These are phyloP conservation scores for Lanius collurio DNA, from an alignment of 2,113 vertebrate species.

Conservation along the genomic window DNA sequence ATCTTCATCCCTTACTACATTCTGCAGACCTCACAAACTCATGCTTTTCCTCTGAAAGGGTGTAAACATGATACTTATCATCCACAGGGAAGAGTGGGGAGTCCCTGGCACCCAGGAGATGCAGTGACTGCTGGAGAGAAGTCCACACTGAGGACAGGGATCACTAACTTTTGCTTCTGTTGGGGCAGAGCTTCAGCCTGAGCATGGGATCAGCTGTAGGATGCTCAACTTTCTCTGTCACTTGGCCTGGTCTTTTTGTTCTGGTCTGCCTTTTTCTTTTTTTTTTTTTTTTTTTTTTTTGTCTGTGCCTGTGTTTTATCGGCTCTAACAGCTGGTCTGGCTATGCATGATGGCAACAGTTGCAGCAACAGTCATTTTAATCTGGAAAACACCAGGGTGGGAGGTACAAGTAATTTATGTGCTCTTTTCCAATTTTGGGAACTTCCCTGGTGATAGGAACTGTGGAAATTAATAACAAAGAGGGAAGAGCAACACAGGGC, in stretches of 20 bases:
- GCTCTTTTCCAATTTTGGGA: neutral
- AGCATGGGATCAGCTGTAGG: neutral
- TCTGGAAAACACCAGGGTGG: neutral
- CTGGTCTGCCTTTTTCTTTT: neutral
- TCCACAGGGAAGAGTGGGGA: accelerated
- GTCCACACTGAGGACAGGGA: accelerated
- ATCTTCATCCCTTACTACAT: neutral
- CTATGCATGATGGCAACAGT: slow-evolving; percentile 42
- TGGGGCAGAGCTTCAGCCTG: neutral
- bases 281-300: neutral
- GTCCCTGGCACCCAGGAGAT: neutral
- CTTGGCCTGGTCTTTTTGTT: neutral
- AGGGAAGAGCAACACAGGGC: neutral
- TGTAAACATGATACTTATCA: neutral
- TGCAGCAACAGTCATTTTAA: neutral
- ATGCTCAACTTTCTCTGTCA: neutral
- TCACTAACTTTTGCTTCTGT: neutral
- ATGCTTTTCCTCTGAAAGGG: neutral
- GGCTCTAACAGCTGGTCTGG: neutral
- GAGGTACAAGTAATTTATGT: slow-evolving; percentile 2
- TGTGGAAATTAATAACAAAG: slow-evolving; percentile 8
- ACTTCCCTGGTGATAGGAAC: neutral
- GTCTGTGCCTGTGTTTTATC: neutral
- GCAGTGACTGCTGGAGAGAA: neutral
- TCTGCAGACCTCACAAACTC: neutral